A percentile compares a stretch with the other conserved stretches of the same genome.
Evolutionary conservation across 2,797 vertebrate species (phyloP).

Genomic region (Dromococcyx pavoninus): DNA sequence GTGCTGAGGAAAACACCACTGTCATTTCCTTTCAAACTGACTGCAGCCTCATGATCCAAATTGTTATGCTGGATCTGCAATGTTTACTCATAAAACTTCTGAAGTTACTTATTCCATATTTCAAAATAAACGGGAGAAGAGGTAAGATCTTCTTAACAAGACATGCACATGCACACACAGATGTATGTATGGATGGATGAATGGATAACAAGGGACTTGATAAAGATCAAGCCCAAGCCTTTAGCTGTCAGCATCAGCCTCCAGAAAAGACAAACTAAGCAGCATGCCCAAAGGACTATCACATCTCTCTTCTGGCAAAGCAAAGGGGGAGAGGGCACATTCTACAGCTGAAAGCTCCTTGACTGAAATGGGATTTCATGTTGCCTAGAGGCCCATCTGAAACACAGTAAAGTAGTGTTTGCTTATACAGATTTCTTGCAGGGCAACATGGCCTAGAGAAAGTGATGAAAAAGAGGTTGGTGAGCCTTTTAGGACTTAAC

Average conservation of each 20-base stretch:
- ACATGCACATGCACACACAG: fast-evolving
- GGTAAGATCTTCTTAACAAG: not conserved
- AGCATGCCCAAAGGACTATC: not conserved
- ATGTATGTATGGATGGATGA: no score
- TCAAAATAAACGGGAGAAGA: not conserved
- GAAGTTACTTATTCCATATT: not conserved
- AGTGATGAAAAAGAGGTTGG: not conserved
- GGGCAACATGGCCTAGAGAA: not conserved
- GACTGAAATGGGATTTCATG: not conserved
- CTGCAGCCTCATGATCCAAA: not conserved
- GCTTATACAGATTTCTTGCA: not conserved
- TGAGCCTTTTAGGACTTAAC: not conserved
- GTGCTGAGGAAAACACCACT: no score
- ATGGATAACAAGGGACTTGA: not conserved
- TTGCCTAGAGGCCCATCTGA: not conserved
- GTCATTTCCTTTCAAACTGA: not conserved
- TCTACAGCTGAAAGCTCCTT: not conserved
- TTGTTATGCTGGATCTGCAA: not conserved
- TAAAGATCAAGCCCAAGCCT: not conserved
- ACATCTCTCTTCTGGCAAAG: not conserved
- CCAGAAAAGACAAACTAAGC: not conserved
- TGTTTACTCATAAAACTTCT: not conserved
- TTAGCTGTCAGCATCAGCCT: not conserved
- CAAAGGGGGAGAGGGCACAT: not conserved
- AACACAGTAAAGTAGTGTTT: not conserved